These are phyloP conservation scores for Melipona bicolor DNA, from an alignment of 2,888 invertebrate species.

Conservation along the genomic window DNA sequence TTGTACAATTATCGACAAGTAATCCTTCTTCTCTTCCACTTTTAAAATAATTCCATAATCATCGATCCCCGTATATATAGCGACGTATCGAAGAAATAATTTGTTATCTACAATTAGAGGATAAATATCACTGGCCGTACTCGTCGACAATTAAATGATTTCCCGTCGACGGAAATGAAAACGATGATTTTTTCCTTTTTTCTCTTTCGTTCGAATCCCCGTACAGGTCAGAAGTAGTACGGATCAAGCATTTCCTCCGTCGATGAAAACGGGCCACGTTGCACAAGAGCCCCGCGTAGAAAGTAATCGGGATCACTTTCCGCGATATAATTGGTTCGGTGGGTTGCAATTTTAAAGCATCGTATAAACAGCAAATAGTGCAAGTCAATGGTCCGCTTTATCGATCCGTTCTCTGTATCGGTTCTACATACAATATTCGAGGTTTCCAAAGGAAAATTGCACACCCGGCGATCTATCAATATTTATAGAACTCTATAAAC, in stretches of 20 bases:
- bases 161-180: neutral
- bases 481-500: conserved; percentile 22
- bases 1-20: no score
- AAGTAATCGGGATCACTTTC: neutral
- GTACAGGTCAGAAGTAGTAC: conserved; percentile 3
- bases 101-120: neutral
- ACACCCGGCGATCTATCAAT: neutral
- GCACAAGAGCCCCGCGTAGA: neutral
- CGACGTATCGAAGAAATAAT: neutral
- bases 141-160: neutral
- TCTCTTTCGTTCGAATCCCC: neutral
- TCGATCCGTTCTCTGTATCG: neutral
- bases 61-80: no score
- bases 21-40: no score
- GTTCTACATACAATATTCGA: neutral
- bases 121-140: neutral
- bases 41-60: neutral
- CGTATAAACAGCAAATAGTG: neutral
- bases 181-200: neutral
- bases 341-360: neutral
- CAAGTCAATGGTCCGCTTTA: neutral
- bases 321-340: neutral
- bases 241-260: conserved; percentile 4
- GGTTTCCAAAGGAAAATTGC: conserved; percentile 4
- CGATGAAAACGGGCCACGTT: no score